Evolutionary conservation across 2,113 vertebrate genomes (phyloP).

Genomic region (Litocranius walleri): DNA sequence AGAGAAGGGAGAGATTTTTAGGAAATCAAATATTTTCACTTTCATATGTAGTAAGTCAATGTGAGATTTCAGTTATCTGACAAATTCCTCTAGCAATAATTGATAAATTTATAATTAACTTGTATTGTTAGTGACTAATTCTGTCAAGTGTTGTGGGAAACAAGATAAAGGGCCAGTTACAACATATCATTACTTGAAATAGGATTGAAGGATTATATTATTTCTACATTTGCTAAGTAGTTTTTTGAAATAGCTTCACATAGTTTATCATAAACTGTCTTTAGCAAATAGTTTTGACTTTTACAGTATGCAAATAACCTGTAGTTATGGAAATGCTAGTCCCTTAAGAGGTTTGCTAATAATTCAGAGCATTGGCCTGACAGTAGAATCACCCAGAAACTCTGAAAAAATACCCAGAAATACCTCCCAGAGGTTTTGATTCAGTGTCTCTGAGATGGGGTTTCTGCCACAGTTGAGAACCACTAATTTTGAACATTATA

Average conservation of each 20-base stretch:
- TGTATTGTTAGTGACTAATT: background rate
- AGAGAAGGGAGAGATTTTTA: background rate
- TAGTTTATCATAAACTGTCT: background rate
- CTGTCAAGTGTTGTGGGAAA: background rate
- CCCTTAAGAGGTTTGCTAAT: background rate
- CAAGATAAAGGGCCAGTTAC: background rate
- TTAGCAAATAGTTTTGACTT: background rate
- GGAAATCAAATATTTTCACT: background rate
- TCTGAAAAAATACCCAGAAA: background rate
- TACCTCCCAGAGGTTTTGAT: background rate
- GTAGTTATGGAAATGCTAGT: background rate
- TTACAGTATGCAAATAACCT: background rate
- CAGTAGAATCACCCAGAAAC: background rate
- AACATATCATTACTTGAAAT: background rate
- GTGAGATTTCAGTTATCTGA: background rate
- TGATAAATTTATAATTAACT: background rate
- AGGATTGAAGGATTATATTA: background rate
- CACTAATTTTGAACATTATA: background rate
- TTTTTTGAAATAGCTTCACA: background rate
- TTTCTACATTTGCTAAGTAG: background rate
- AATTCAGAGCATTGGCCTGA: background rate
- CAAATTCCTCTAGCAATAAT: background rate
- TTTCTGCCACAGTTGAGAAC: background rate
- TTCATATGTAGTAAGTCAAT: background rate
- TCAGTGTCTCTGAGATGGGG: background rate